A percentile compares a stretch with the other conserved stretches of the same genome.
Conservation (phyloP, 2,888 invertebrate genomes). For the Abrostola tripartita region DNA sequence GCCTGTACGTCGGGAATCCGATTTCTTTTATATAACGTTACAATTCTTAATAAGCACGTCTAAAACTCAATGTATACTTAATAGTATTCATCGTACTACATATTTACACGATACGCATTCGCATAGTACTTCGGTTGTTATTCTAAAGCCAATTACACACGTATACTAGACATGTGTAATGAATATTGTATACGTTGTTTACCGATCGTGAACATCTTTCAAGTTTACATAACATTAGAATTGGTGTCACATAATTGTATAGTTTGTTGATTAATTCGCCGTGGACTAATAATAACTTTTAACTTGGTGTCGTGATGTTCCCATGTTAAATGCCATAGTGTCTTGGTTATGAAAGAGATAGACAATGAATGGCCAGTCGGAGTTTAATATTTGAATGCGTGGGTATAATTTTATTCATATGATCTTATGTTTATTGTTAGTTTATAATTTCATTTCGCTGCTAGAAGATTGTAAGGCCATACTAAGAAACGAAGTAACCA, state of each 20-base stretch:
- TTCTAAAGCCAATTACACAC: constrained; percentile 27
- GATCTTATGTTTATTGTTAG: background rate
- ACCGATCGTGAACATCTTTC: constrained; percentile 13
- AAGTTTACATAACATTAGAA: constrained; percentile 48
- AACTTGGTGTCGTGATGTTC: constrained; percentile 16
- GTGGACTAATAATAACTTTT: constrained; percentile 35
- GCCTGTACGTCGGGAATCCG: too few relatives aligned
- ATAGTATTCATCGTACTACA: too few relatives aligned
- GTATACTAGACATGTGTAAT: constrained; percentile 23
- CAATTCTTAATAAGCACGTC: too few relatives aligned
- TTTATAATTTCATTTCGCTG: background rate
- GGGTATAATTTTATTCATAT: background rate
- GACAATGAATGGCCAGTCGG: background rate
- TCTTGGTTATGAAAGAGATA: background rate
- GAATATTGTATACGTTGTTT: constrained; percentile 37
- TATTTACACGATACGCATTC: too few relatives aligned
- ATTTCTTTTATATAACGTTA: too few relatives aligned
- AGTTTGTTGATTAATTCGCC: constrained; percentile 26
- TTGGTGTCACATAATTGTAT: constrained; percentile 32
- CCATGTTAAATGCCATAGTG: constrained; percentile 5
- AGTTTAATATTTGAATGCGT: background rate
- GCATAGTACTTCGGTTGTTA: constrained; percentile 11
- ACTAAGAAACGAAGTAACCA: too few relatives aligned
- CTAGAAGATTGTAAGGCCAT: too few relatives aligned
- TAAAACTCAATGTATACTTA: too few relatives aligned